phyloP scores from a whole-genome alignment of 2,888 invertebrate genomes.

The Archaeoteleia sp. region DNA sequence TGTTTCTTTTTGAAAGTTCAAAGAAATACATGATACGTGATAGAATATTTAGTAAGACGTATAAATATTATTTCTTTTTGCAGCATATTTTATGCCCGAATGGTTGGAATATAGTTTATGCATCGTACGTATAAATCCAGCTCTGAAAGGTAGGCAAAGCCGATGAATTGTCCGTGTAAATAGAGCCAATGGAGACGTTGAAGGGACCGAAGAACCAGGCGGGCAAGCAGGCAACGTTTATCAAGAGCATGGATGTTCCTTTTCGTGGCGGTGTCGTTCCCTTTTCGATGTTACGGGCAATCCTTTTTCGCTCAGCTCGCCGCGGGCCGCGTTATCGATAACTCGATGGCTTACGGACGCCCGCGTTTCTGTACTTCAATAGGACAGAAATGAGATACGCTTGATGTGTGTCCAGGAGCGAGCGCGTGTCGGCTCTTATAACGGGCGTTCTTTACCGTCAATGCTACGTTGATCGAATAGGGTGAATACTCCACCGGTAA shows the following conservation, averaged over 20 bases:
- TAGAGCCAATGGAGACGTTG: conserved; percentile 28
- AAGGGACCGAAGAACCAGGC: conserved; percentile 6
- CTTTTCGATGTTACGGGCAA: conserved; percentile 15
- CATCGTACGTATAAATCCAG: not conserved
- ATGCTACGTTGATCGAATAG: not conserved
- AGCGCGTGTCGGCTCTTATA: conserved; percentile 26
- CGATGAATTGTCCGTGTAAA: conserved; percentile 31
- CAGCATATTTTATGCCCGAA: too few relatives aligned
- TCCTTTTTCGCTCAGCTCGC: conserved; percentile 30
- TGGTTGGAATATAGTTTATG: too few relatives aligned
- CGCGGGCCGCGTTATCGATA: conserved; percentile 43
- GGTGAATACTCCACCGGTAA: too few relatives aligned
- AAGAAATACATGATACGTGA: too few relatives aligned
- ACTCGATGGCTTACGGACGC: conserved; percentile 30
- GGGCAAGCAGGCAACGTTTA: conserved; percentile 25
- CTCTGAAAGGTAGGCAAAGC: conserved; percentile 5
- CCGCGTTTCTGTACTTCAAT: conserved; percentile 31
- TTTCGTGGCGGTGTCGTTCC: conserved; percentile 1
- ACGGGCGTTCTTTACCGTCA: conserved; percentile 16
- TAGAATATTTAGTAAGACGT: too few relatives aligned
- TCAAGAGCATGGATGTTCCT: conserved; percentile 37
- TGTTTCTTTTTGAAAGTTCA: too few relatives aligned
- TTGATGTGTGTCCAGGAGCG: conserved; percentile 36
- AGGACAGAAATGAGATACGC: conserved; percentile 52
- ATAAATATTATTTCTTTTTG: too few relatives aligned